These are phyloP conservation scores for Podarcis lilfordi DNA, from an alignment of 2,797 vertebrate genomes.

Conservation along the genomic window DNA sequence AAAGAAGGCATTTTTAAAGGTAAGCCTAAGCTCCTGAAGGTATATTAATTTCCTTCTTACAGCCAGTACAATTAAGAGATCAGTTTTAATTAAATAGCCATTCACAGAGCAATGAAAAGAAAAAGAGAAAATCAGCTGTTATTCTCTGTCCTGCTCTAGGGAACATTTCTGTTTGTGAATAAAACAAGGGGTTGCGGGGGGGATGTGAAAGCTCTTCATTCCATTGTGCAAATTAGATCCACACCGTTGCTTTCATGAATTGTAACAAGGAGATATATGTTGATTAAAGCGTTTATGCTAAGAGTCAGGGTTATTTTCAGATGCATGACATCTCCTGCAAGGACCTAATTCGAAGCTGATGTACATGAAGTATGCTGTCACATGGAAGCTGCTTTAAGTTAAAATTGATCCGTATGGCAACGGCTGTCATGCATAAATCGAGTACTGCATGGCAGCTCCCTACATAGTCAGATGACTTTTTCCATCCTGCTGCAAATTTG, in stretches of 20 bases:
- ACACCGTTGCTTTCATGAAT: neutral
- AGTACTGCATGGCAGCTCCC: neutral
- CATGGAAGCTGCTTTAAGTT: neutral
- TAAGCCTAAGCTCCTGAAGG: constrained; percentile 67
- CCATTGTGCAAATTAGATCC: neutral
- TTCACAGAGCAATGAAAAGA: neutral
- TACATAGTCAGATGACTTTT: neutral
- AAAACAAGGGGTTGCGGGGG: neutral
- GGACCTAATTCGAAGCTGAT: neutral
- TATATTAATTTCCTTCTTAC: neutral
- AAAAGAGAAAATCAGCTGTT: neutral
- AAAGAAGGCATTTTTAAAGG: constrained; percentile 96
- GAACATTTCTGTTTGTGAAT: neutral
- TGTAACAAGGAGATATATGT: neutral
- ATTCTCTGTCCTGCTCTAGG: neutral
- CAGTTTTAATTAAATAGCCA: neutral
- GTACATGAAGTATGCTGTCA: neutral
- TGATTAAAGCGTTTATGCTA: neutral
- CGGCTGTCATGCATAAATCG: too few relatives aligned
- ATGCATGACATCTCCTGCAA: neutral
- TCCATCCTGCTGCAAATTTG: neutral
- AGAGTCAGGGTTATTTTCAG: neutral
- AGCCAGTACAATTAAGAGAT: neutral
- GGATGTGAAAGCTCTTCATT: neutral
- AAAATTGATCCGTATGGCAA: neutral